Base-by-base conservation (phyloP, 2,888 invertebrate species). In the Agrotis puta region DNA sequence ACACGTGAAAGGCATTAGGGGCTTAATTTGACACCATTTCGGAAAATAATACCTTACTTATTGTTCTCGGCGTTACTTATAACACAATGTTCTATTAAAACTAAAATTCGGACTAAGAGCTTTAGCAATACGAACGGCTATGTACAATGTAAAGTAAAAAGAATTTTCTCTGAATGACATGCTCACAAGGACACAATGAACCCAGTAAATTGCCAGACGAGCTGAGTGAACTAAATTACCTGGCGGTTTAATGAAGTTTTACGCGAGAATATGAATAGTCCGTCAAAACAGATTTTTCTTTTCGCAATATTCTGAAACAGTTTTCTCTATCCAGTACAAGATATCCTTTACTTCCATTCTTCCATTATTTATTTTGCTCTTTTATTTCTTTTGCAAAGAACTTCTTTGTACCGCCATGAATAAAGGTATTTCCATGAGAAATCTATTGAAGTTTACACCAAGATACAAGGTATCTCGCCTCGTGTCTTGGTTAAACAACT, bases 401-500 rank as follows among this genome's bases (percentile, higher is more conserved):
- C 47, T 68, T 72, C 77, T 82, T 85, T 86, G 76, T 84, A 64
- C 66, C 65, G 76, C 75, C 65, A 66, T 76, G 76, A 80, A 74
- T 78, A 77, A 77, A 75, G 45, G 58, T 58, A 76, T 78, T 81
- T 59, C 54, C 59, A 66, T 63, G 45, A 75, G 75, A 81, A 73
- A 76, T 77, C 77, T 86, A 87, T 88, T 84, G 85, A 87, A 88
- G 84, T 84, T 81, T 79, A 65, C 62, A 75, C 83, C 87, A 87
- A 87, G 84, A 81, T 73, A 75, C 68, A 72, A 76, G 77, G 58
- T 64, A 68, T 74, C 71, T 74, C 85, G 87, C 74, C 77, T 75
- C 79, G 86, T 79, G 81, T 88, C 86, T 83, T 85, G 75, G 74
- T 85, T 83, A 84, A 87, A 87, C 87, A 90, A 89, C 85, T 85